Conservation (phyloP, 2,113 vertebrate species). For the Etheostoma cragini region DNA sequence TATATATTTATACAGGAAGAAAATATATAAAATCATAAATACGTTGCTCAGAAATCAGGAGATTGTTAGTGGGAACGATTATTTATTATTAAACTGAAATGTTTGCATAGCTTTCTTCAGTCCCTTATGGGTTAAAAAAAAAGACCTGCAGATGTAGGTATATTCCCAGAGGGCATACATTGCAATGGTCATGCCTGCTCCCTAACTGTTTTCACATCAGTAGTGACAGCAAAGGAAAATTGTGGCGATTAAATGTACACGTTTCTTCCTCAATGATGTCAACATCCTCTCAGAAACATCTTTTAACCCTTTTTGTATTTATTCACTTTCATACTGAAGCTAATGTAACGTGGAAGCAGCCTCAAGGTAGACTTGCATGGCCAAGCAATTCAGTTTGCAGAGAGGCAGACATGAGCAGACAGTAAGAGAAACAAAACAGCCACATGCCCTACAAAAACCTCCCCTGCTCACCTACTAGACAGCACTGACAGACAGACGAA, state of each 20-base stretch:
- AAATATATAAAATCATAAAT: background rate
- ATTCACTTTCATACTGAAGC: slow-evolving; percentile 14
- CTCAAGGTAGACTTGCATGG: slow-evolving; percentile 20
- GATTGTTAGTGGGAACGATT: background rate
- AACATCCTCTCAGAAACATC: slow-evolving; percentile 14
- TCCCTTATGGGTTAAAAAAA: slow-evolving; percentile 34
- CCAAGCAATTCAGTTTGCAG: slow-evolving; percentile 14
- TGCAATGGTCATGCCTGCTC: slow-evolving; percentile 47
- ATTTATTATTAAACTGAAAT: background rate
- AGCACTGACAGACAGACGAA: slow-evolving; percentile 45
- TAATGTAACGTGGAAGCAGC: background rate
- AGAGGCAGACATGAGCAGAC: slow-evolving; percentile 39
- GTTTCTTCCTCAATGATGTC: slow-evolving; percentile 20
- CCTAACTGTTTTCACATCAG: slow-evolving; percentile 56
- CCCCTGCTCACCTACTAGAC: slow-evolving; percentile 47
- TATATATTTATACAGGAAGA: background rate
- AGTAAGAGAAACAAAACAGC: slow-evolving; percentile 30
- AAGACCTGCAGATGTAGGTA: slow-evolving; percentile 50
- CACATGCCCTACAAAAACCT: slow-evolving; percentile 40
- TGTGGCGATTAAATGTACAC: background rate
- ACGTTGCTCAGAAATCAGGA: background rate
- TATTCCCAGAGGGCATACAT: slow-evolving; percentile 53
- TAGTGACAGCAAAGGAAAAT: slow-evolving; percentile 34
- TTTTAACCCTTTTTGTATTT: slow-evolving; percentile 20
- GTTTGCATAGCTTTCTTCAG: background rate